Base-by-base conservation (phyloP, 1,140 invertebrate genomes). In the Armadillidium nasatum region DNA sequence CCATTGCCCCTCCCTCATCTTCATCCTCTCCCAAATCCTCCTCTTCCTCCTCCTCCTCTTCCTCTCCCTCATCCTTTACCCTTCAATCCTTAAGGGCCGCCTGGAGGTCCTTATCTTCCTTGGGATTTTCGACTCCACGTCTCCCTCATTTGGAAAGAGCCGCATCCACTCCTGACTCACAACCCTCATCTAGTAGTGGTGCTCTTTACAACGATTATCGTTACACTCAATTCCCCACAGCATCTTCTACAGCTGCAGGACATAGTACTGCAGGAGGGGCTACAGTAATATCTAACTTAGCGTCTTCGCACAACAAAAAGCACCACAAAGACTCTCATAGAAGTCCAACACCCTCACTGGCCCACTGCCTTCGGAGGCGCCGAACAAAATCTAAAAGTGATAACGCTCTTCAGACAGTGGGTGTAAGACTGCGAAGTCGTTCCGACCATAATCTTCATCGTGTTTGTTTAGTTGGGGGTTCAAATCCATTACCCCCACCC, bases 351-450 rank as follows among this genome's bases (percentile, higher is more conserved):
- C 77, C 73, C 73, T 76, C 77, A 11, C 80, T 81, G 75, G 80
- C 80, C 50, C 83, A 81, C 74, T 82, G 81, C 76, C 78, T 82
- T 70, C 78, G 80, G 68, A 80, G 78, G 72, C 79, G 77, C 71
- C 76, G 76, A 44, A 76, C 81, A 6, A 84, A 84, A 75, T 84
- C 83, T 23, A 84, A 84, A 76, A 84, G 83, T 4, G 84, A 85
- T 78, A 84, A 85, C 79, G 83, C 80, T 74, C 79, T 85, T 6
- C 82, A 85, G 75, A 81, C 82, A 67, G 81, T 84, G 44, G 80
- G 80, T 33, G 79, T 82, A 1, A 75, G 81, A 44, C 66, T 81
- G 45, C 76, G 78, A 19, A 76, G 75, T 43, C 76, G 79, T 66
- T 78, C 78, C 13, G 81, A 81, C 76, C 81, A 81, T 70, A 78